Percentiles rank a stretch among this genome's conserved stretches.
Evolutionary conservation across 2,113 vertebrate genomes (phyloP).

Genomic region (Platysteira castanea): DNA sequence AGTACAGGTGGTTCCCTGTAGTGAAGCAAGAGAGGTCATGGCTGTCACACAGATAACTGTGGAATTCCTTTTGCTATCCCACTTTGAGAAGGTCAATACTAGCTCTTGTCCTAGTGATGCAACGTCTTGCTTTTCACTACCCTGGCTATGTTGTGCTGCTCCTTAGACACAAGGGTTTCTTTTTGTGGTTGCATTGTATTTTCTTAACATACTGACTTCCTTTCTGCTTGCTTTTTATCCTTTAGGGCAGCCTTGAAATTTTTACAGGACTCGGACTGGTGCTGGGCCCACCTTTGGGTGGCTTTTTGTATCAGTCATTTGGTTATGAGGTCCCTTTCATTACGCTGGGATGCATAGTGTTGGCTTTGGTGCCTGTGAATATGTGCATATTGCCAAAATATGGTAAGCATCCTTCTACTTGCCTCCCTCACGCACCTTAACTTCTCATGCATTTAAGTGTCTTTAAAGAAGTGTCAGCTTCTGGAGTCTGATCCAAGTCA

Average conservation of each 20-base stretch:
- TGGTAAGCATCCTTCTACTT: slow-evolving; percentile 68
- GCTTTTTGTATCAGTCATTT: slow-evolving; percentile 89
- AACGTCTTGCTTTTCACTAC: background rate
- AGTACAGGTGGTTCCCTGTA: background rate
- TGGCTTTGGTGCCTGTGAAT: slow-evolving; percentile 88
- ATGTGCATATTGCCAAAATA: slow-evolving; percentile 83
- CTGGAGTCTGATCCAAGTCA: background rate
- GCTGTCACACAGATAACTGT: background rate
- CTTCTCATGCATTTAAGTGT: background rate
- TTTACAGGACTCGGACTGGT: slow-evolving; percentile 90
- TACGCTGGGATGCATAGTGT: slow-evolving; percentile 81
- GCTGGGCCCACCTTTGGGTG: slow-evolving; percentile 90
- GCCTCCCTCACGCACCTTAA: background rate
- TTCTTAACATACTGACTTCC: background rate
- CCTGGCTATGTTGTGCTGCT: background rate
- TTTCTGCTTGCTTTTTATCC: background rate
- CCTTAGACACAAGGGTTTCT: background rate
- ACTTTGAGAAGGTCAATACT: background rate
- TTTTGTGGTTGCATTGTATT: background rate
- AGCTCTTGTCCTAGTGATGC: background rate
- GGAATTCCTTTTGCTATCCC: background rate
- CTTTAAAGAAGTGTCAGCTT: background rate
- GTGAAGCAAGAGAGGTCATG: background rate
- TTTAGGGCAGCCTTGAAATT: slow-evolving; percentile 89
- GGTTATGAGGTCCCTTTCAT: slow-evolving; percentile 92